Evolutionary conservation across 2,113 vertebrate genomes (phyloP).

Genomic region (Marmota flaviventris): DNA sequence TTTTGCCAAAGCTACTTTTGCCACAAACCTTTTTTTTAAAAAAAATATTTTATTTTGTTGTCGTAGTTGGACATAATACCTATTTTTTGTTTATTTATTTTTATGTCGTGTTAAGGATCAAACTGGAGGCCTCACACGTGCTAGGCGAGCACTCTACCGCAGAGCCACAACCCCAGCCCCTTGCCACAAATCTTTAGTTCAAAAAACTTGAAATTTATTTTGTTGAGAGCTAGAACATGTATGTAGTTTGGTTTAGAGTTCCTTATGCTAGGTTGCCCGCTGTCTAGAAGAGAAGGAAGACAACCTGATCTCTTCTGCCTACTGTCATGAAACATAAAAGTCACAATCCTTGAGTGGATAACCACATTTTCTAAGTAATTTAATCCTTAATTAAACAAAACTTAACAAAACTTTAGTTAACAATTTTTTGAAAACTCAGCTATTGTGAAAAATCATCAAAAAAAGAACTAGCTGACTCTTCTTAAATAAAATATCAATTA

Average conservation of each 20-base stretch:
- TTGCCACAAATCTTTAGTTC: background rate
- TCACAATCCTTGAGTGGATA: background rate
- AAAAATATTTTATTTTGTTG: too few relatives aligned
- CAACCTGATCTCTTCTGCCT: background rate
- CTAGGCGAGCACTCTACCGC: too few relatives aligned
- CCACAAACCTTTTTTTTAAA: background rate
- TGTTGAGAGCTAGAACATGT: background rate
- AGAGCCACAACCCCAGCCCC: too few relatives aligned
- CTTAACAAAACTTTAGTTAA: background rate
- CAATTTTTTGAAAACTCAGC: background rate
- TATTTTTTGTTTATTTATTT: too few relatives aligned
- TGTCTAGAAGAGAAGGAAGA: background rate
- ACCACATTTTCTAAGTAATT: slow-evolving; percentile 18
- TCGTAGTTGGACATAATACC: too few relatives aligned
- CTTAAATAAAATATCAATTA: background rate
- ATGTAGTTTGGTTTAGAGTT: background rate
- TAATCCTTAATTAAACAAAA: slow-evolving; percentile 21
- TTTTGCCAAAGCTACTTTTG: background rate
- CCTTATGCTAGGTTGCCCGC: background rate
- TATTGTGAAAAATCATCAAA: slow-evolving; percentile 3
- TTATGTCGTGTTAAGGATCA: too few relatives aligned
- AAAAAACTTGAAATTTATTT: background rate
- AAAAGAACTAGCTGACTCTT: background rate
- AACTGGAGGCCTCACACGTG: too few relatives aligned
- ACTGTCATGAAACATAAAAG: background rate